Base-by-base conservation (phyloP, 2,113 vertebrate species). In the Equus quagga region DNA sequence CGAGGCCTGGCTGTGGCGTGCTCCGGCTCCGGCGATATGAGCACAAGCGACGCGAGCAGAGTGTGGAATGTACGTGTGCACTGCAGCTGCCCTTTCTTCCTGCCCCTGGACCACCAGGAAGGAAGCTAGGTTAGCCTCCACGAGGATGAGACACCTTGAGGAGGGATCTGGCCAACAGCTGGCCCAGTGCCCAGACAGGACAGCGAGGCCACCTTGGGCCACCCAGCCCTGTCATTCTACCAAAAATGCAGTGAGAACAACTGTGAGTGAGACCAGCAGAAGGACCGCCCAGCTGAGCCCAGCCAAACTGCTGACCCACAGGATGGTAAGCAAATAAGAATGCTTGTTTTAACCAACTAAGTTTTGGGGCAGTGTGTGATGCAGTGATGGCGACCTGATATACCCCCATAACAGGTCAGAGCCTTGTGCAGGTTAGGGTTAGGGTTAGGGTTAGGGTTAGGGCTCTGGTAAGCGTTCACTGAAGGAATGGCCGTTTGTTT, bases 1-100 rank as follows among this genome's bases (percentile, higher is more conserved):
- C 33, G 41, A 9, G 24, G 46, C 26, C 0, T 8, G 28, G 31
- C 62, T 41, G 18, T 4, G 33, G 6, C 1, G 0, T 28, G 56
- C 11, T 36, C 54, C 10, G 64, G 44, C 70, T 64, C 26, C 28
- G 2, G 10, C 21, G 58, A 44, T 17, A 3, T 28, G 6, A 31
- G 62, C 56, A 33, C 65, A 19, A 0, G 8, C 13, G 56, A 41
- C 0, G 9, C 9, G 2, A 46, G 46, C 62, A 44, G 76, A 89
- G 28, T 4, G 36, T 23, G 31, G 14, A 5, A 7, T 18, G 9
- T 4, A 8, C 46, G 46, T 31, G 7, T 41, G 18, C 18, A 10
- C 1, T n/a, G 26, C 12, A 11, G 36, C 6, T 49, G 21, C 58
- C 31, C 13, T 67, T 92, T 49, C 44, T 26, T 24, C 62, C n/a